Evolutionary conservation across 2,888 invertebrate genomes (phyloP).

Genomic region (Conistra vaccinii): DNA sequence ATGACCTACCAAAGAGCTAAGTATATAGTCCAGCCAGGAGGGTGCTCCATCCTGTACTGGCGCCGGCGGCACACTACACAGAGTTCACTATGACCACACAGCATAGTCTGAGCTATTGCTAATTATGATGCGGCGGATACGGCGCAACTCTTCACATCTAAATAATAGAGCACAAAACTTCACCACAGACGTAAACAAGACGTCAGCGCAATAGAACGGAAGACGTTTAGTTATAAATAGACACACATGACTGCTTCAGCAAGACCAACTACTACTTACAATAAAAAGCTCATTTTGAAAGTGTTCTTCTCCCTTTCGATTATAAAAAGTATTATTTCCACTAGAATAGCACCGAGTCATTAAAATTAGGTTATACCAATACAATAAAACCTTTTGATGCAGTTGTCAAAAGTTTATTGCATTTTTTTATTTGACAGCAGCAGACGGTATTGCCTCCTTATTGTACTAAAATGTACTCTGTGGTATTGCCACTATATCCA

Average conservation of each 20-base stretch:
- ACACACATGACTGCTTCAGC: conserved; percentile 63
- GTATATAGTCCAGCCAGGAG: neutral
- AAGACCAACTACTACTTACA: conserved; percentile 87
- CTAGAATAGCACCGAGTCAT: conserved; percentile 80
- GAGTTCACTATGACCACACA: neutral
- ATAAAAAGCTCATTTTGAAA: conserved; percentile 91
- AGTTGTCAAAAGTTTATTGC: conserved; percentile 73
- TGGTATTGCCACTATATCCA: too few relatives aligned
- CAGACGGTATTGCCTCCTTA: conserved; percentile 16
- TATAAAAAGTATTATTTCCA: conserved; percentile 67
- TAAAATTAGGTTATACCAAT: conserved; percentile 75
- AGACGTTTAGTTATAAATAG: conserved; percentile 83
- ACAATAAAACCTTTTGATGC: conserved; percentile 61
- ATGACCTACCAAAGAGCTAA: neutral
- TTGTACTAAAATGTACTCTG: too few relatives aligned
- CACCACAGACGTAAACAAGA: conserved; percentile 82
- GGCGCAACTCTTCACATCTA: conserved; percentile 18
- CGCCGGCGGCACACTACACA: neutral
- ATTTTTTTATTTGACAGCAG: conserved; percentile 53
- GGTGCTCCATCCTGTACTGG: neutral
- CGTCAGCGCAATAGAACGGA: conserved; percentile 76
- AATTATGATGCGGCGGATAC: neutral
- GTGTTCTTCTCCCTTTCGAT: conserved; percentile 66
- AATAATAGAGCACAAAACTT: conserved; percentile 65
- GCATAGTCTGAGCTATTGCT: neutral